Conservation (phyloP, 2,113 vertebrate genomes). For the Andinoacara biseriatus region DNA sequence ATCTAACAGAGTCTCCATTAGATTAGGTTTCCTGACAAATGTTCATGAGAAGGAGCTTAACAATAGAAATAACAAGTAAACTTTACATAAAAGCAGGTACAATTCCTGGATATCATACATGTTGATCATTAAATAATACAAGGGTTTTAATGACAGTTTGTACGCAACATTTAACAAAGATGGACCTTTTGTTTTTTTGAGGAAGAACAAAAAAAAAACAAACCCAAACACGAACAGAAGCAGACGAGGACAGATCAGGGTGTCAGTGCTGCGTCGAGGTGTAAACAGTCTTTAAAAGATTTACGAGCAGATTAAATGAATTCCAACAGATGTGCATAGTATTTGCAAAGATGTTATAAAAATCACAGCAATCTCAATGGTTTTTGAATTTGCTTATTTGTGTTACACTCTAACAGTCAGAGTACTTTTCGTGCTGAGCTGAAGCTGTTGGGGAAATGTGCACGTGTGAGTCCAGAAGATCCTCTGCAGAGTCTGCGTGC, state of each 20-base stretch:
- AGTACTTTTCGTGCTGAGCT: constrained; percentile 41
- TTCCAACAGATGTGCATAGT: constrained; percentile 55
- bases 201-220: neutral
- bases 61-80: constrained; percentile 65
- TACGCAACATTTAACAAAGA: constrained; percentile 34
- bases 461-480: constrained; percentile 50
- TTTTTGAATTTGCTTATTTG: constrained; percentile 55
- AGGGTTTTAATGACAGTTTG: constrained; percentile 32
- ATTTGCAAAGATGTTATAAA: constrained; percentile 37
- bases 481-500: constrained; percentile 61
- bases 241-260: constrained; percentile 54
- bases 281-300: constrained; percentile 73
- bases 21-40: constrained; percentile 66
- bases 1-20: constrained; percentile 46
- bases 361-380: constrained; percentile 49
- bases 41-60: constrained; percentile 71
- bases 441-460: constrained; percentile 44
- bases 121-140: constrained; percentile 75
- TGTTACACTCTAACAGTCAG: constrained; percentile 41
- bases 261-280: constrained; percentile 69
- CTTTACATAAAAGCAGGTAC: constrained; percentile 70
- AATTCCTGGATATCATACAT: constrained; percentile 74
- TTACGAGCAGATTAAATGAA: constrained; percentile 39
- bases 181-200: constrained; percentile 27
- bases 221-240: constrained; percentile 47